These are phyloP conservation scores for Pheosia tremula DNA, from an alignment of 2,888 invertebrate species.

Conservation along the genomic window DNA sequence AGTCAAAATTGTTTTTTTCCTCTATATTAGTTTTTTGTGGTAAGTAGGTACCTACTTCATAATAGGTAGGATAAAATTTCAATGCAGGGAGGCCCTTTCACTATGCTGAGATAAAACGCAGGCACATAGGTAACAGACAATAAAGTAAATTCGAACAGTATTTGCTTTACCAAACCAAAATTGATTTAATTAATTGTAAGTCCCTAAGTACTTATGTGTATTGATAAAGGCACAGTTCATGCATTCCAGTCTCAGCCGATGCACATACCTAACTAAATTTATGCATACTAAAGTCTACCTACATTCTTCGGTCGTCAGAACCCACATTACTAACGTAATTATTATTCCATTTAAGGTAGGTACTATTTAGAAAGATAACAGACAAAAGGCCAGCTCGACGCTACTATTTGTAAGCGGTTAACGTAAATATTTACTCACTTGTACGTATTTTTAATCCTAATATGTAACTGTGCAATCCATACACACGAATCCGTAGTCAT, in stretches of 20 bases:
- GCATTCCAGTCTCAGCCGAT: neutral
- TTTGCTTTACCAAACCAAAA: no score
- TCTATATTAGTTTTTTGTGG: no score
- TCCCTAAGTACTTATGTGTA: no score
- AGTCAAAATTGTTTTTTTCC: no score
- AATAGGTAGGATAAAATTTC: no score
- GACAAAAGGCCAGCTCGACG: constrained; percentile 18
- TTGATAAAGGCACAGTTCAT: no score
- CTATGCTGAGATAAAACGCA: no score
- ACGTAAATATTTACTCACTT: constrained; percentile 80
- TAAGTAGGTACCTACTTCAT: no score
- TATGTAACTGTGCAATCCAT: constrained; percentile 65
- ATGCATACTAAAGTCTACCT: constrained; percentile 3
- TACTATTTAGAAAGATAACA: constrained; percentile 7
- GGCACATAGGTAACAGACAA: no score
- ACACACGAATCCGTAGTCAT: constrained; percentile 56
- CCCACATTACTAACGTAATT: neutral
- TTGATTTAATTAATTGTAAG: no score
- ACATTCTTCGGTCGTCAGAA: neutral
- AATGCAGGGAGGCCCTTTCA: no score
- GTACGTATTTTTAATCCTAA: constrained; percentile 71
- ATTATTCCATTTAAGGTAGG: constrained; percentile 6
- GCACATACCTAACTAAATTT: neutral
- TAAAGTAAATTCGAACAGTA: no score
- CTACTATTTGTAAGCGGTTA: constrained; percentile 35